These are phyloP conservation scores for Copidosoma floridanum DNA, from an alignment of 1,140 invertebrate genomes.

Conservation along the genomic window DNA sequence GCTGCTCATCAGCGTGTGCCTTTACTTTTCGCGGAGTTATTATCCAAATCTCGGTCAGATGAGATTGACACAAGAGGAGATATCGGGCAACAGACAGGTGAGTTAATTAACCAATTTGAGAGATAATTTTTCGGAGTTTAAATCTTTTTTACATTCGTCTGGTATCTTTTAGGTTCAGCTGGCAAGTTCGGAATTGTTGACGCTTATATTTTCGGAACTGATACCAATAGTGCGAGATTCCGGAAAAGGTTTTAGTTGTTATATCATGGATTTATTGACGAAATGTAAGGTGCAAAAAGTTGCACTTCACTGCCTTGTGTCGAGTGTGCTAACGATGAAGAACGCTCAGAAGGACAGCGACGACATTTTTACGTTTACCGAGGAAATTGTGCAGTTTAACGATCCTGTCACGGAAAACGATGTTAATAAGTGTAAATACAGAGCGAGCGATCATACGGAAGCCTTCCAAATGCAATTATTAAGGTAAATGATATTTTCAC, in stretches of 20 bases:
- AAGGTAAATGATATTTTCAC: conserved; percentile 49
- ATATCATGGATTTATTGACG: conserved; percentile 77
- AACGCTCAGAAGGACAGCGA: conserved; percentile 53
- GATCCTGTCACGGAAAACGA: conserved; percentile 60
- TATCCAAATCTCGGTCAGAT: conserved; percentile 70
- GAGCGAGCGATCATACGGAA: conserved; percentile 68
- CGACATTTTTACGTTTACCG: conserved; percentile 69
- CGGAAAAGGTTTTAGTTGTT: conserved; percentile 77
- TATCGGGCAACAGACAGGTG: conserved; percentile 71
- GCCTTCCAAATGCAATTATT: conserved; percentile 76
- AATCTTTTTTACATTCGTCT: too few relatives aligned
- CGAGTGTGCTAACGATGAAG: conserved; percentile 70
- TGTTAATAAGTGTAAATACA: conserved; percentile 60
- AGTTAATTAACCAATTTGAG: conserved; percentile 8
- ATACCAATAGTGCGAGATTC: conserved; percentile 81
- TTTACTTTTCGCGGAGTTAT: conserved; percentile 80
- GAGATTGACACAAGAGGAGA: conserved; percentile 71
- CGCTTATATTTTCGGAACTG: conserved; percentile 74
- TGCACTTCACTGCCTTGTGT: conserved; percentile 79
- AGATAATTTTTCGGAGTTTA: too few relatives aligned
- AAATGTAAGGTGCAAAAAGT: conserved; percentile 88
- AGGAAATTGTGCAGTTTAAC: conserved; percentile 83
- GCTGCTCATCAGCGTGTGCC: conserved; percentile 73
- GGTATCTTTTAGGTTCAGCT: conserved; percentile 68
- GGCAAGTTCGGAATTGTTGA: conserved; percentile 75